Conservation (phyloP, 1,140 invertebrate species). For the Nebria ingens region DNA sequence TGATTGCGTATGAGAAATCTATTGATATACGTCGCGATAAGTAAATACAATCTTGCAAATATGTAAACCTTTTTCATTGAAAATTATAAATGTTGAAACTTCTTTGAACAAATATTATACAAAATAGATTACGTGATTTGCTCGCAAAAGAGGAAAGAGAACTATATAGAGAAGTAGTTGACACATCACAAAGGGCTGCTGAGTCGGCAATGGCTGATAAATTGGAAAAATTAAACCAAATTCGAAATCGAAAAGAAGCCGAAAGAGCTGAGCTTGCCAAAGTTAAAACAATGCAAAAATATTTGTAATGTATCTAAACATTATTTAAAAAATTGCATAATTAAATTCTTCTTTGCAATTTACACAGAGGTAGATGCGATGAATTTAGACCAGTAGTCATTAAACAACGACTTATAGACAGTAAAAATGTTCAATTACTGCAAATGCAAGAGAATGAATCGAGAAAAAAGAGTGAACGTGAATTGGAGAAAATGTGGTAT, state of each 20-base stretch:
- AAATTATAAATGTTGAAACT: neutral
- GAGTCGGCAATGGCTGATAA: slow-evolving; percentile 25
- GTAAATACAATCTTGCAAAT: slow-evolving; percentile 16
- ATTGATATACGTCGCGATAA: slow-evolving; percentile 25
- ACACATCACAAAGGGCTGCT: slow-evolving; percentile 24
- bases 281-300: slow-evolving; percentile 29
- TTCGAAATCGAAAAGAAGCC: slow-evolving; percentile 25
- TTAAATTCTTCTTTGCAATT: no score
- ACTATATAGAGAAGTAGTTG: slow-evolving; percentile 26
- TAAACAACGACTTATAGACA: slow-evolving; percentile 25
- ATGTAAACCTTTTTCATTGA: neutral
- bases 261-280: slow-evolving; percentile 28
- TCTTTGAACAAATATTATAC: neutral
- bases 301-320: slow-evolving; percentile 20
- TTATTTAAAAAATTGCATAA: neutral
- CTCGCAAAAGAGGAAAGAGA: slow-evolving; percentile 25
- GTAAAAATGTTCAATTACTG: slow-evolving; percentile 27
- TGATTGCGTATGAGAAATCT: slow-evolving; percentile 23
- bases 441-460: slow-evolving; percentile 32
- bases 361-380: slow-evolving; percentile 22
- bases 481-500: slow-evolving; percentile 29
- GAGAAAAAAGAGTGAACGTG: slow-evolving; percentile 25
- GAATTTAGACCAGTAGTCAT: slow-evolving; percentile 22
- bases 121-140: slow-evolving; percentile 24
- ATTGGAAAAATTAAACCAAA: slow-evolving; percentile 21